Base-by-base conservation (phyloP, 2,113 vertebrate species). In the Hylia prasina region DNA sequence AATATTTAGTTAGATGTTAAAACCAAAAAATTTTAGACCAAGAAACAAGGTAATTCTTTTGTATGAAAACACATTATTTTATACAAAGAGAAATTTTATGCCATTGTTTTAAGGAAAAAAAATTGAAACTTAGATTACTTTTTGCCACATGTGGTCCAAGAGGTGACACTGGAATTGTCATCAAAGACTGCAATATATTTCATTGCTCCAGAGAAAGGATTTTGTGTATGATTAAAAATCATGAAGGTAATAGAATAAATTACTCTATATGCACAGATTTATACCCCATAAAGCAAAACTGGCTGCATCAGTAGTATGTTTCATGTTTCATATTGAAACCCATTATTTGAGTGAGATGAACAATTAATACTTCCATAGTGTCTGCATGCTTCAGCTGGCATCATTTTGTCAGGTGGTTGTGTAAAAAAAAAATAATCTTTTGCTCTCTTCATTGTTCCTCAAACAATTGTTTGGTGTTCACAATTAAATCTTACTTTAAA, bases 21-120 rank as follows among this genome's bases (percentile, higher is more conserved):
- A 92, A 81, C 15, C 50, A 94, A 87, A 82, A 90, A 83, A 85
- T 96, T 93, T 89, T 78, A 89, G 57, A 87, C 16, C 21, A 95
- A 60, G 24, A 56, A 70, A 48, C 77, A 94, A n/a, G 33, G 12
- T 73, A 70, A 56, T 66, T 75, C 1, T 85, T 93, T 90, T 89
- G 14, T 89, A 92, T 93, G 45, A 47, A 93, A 85, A n/a, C 10
- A 47, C 21, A 91, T n/a, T 66, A 90, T n/a, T 71, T 89, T 80
- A 63, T 85, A 6, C 18, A 84, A 82, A 84, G 30, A 83, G 11
- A 69, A 79, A 82, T 53, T n/a, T n/a, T 73, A n/a, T 78, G 17
- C 3, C 51, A 42, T 9, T 86, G 11, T 88, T 93, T 87, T 63
- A 54, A 57, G 42, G 53, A 85, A 82, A 83, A 81, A 30, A 42